Percentiles rank a stretch among this genome's conserved stretches.
These are phyloP conservation scores for Thamnaconus septentrionalis DNA, from an alignment of 2,113 vertebrate species.

Conservation along the genomic window DNA sequence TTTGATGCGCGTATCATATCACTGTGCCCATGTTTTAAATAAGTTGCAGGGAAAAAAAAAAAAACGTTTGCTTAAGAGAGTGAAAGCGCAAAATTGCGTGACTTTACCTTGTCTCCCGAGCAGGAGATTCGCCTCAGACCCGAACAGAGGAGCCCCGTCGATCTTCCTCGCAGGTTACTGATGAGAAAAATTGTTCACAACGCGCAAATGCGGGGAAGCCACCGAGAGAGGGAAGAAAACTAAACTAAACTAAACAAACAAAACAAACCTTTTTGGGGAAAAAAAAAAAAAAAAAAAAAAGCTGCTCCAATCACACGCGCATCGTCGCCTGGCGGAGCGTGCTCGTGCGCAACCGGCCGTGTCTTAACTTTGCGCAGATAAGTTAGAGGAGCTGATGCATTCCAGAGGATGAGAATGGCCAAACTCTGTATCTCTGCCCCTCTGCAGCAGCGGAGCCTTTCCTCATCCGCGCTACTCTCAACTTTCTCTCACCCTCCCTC, in stretches of 20 bases:
- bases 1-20: neutral
- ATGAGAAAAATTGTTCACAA: slow-evolving; percentile 26
- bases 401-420: slow-evolving; percentile 66
- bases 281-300: slow-evolving; percentile 15
- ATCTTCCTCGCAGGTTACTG: slow-evolving; percentile 45
- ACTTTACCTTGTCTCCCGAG: slow-evolving; percentile 68
- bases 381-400: slow-evolving; percentile 65
- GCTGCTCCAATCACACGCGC: slow-evolving; percentile 51
- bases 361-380: slow-evolving; percentile 52
- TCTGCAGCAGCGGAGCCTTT: slow-evolving; percentile 7
- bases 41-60: neutral
- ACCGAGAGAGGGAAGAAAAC: slow-evolving; percentile 18
- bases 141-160: slow-evolving; percentile 45
- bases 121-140: slow-evolving; percentile 65
- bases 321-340: slow-evolving; percentile 48
- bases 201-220: slow-evolving; percentile 19
- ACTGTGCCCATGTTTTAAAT: neutral
- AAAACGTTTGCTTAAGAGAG: neutral
- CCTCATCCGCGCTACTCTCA: slow-evolving; percentile 45
- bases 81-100: neutral
- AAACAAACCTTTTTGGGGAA: no score
- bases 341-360: slow-evolving; percentile 57
- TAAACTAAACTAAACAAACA: no score
- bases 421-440: slow-evolving; percentile 51
- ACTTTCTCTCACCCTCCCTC: slow-evolving; percentile 8